Evolutionary conservation across 2,888 invertebrate species (phyloP), one percentile per base, ranked within the genome.

Genomic region (Nezara viridula): DNA sequence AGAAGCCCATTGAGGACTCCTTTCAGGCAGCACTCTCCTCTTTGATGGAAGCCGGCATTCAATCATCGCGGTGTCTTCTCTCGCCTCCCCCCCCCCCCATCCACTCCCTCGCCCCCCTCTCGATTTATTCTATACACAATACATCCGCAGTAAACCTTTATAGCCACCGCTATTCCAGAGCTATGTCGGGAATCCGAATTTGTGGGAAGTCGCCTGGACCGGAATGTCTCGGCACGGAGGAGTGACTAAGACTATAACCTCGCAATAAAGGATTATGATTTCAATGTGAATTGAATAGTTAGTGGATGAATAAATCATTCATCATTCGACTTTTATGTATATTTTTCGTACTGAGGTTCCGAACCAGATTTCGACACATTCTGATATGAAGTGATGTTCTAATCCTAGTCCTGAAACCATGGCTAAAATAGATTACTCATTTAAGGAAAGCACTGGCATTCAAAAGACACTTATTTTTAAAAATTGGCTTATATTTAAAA

Each of bases 91-190:
- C 32, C 16, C 73, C 12, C 16, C 37, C 14, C n/a, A 12, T 2
- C 32, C 73, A 4, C 77, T 21, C 40, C 40, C 40, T 21, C 40
- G 40, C 77, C 77, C 9, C 40, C 40, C 40, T 21, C 40, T 77
- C 77, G 21, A 77, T 40, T 77, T 77, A 77, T 77, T 77, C 40
- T 77, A 77, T 77, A 77, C 77, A 77, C 77, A 77, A 77, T 77
- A 77, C 37, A 77, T 24, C 40, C 7, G 40, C 40, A 77, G 77
- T 77, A 77, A 77, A 77, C 40, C 77, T 37, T 37, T 77, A 77
- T 21, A 24, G 77, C 19, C 40, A 10, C 40, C 24, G 77, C 40
- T 40, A 77, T 77, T 37, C 40, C 77, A 2, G 14, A 77, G 40
- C 1, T 40, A 77, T 77, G 77, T 77, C 77, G 14, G 77, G 40